Conservation (phyloP, 1,140 invertebrate genomes). For the Listronotus bonariensis region DNA sequence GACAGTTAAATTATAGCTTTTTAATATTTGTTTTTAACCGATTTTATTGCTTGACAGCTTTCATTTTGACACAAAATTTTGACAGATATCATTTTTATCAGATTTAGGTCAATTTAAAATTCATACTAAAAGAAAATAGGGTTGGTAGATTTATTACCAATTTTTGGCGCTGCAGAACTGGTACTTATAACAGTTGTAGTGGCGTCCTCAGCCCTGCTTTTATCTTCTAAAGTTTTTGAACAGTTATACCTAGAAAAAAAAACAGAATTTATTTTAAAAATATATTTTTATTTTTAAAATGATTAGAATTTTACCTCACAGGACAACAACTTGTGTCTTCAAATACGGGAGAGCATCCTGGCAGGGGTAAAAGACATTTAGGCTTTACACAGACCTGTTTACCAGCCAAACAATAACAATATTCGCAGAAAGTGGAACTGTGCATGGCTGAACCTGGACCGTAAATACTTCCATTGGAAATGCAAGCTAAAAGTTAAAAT, state of each 20-base stretch:
- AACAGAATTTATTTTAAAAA: too few species aligned
- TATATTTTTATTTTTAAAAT: neutral
- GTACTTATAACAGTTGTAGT: neutral
- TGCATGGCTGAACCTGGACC: slow-evolving; percentile 84
- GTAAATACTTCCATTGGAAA: slow-evolving; percentile 75
- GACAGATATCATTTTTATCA: neutral
- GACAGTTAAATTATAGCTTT: too few species aligned
- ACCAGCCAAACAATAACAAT: slow-evolving; percentile 80
- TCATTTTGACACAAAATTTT: too few species aligned
- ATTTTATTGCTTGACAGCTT: too few species aligned
- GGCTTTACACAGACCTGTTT: slow-evolving; percentile 78
- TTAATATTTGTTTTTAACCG: too few species aligned
- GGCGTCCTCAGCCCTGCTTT: neutral
- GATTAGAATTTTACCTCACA: slow-evolving; percentile 56
- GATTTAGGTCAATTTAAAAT: too few species aligned
- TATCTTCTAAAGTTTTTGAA: slow-evolving; percentile 46
- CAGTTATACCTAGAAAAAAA: slow-evolving; percentile 68
- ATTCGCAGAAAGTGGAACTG: slow-evolving; percentile 76
- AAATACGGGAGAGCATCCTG: slow-evolving; percentile 72
- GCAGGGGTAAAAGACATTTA: slow-evolving; percentile 76
- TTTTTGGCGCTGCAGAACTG: neutral
- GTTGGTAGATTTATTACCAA: neutral
- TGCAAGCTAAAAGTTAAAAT: slow-evolving; percentile 65
- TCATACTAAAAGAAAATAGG: neutral
- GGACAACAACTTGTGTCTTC: slow-evolving; percentile 80